Conservation (phyloP, 2,888 invertebrate genomes). For the Gasteruption jaculator region DNA sequence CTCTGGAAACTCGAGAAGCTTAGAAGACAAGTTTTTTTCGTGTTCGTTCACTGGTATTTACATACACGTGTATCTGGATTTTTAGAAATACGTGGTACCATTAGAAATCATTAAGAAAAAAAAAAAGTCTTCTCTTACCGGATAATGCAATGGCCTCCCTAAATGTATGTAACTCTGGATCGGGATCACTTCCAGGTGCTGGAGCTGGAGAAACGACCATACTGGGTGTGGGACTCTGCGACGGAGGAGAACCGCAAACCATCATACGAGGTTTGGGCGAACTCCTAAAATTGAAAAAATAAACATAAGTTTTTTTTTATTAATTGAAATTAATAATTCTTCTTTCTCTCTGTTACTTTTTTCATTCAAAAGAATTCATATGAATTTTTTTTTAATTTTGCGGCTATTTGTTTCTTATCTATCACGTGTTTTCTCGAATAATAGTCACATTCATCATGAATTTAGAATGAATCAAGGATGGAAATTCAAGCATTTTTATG, state of each 20-base stretch:
- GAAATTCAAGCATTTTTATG: neutral
- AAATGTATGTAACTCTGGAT: conserved; percentile 68
- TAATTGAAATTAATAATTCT: neutral
- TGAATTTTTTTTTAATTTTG: neutral
- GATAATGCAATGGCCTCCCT: conserved; percentile 68
- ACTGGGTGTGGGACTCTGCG: conserved; percentile 52
- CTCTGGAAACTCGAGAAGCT: too few relatives aligned
- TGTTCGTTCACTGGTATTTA: too few relatives aligned
- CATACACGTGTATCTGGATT: too few relatives aligned
- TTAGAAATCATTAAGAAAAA: conserved; percentile 5
- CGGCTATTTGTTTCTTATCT: neutral
- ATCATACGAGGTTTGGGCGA: conserved; percentile 55
- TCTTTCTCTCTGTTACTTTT: neutral
- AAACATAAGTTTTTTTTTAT: neutral
- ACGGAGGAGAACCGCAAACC: conserved; percentile 47
- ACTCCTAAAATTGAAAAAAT: conserved; percentile 47
- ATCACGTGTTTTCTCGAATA: too few relatives aligned
- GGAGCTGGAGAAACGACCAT: conserved; percentile 49
- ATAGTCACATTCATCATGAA: too few relatives aligned
- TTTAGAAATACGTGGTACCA: too few relatives aligned
- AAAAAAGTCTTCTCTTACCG: conserved; percentile 42
- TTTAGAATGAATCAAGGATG: too few relatives aligned
- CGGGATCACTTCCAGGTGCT: conserved; percentile 51
- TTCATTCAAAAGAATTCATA: neutral
- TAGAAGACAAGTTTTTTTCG: too few relatives aligned